These are phyloP conservation scores for Platypus cylindrus DNA, from an alignment of 2,888 invertebrate genomes.

Conservation along the genomic window DNA sequence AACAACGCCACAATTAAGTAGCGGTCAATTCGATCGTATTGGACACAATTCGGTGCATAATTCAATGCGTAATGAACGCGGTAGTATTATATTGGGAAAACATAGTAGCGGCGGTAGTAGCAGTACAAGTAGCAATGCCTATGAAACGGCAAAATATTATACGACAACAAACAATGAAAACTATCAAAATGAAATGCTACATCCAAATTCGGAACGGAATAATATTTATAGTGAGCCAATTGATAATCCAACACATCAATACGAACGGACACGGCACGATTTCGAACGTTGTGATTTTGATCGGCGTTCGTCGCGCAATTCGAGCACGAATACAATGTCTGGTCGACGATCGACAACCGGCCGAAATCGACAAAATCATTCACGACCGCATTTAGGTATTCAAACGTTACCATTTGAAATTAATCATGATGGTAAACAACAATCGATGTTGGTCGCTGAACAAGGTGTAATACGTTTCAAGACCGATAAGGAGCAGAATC, in stretches of 20 bases:
- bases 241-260: slow-evolving; percentile 29
- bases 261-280: slow-evolving; percentile 37
- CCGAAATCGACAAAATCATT: slow-evolving; percentile 36
- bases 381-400: slow-evolving; percentile 40
- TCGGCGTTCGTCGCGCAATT: slow-evolving; percentile 31
- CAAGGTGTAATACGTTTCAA: slow-evolving; percentile 81
- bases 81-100: too few relatives aligned
- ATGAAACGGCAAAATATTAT: slow-evolving; percentile 32
- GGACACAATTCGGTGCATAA: slow-evolving; percentile 24
- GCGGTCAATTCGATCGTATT: slow-evolving; percentile 28
- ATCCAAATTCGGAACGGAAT: slow-evolving; percentile 39
- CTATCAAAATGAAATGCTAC: slow-evolving; percentile 26
- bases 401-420: slow-evolving; percentile 45
- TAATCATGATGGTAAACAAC: slow-evolving; percentile 43
- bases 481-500: slow-evolving; percentile 40
- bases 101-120: too few relatives aligned
- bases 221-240: slow-evolving; percentile 35
- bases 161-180: slow-evolving; percentile 28
- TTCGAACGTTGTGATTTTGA: slow-evolving; percentile 48
- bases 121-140: slow-evolving; percentile 16
- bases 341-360: slow-evolving; percentile 32
- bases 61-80: slow-evolving; percentile 26
- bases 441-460: slow-evolving; percentile 79
- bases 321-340: slow-evolving; percentile 32
- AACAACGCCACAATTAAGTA: slow-evolving; percentile 24